Base-by-base conservation (phyloP, 2,113 vertebrate species). In the Brachyistius frenatus region DNA sequence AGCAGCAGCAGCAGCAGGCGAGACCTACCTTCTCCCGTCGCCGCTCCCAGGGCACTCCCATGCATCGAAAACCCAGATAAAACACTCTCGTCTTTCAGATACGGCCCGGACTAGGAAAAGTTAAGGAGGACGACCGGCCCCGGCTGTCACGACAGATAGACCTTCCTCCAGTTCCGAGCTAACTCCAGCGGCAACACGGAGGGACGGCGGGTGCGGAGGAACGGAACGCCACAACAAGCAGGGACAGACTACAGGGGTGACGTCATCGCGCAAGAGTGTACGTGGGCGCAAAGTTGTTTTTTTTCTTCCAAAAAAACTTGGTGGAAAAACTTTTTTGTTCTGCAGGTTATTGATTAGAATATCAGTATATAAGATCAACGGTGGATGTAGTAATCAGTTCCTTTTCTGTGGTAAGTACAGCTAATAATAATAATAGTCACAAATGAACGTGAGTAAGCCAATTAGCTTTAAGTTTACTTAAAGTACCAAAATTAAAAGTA, bases 1-100 rank as follows among this genome's bases (percentile, higher is more conserved):
- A 58, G 63, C 62, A 30, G 64, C 63, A 31, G 62, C 77, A 23
- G 70, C 54, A 4, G 35, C n/a, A 53, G 32, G 70, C 41, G n/a
- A 63, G 33, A 78, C 89, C 83, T 94, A 95, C 94, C 93, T 92
- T 93, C 91, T 91, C 88, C 90, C 87, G 86, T 93, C 86, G 65
- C 85, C 80, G 84, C 78, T 86, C 89, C 90, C 81, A 73, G 81
- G 86, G 62, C 85, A 87, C 93, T 94, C 93, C 93, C 91, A 90
- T 90, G 89, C 90, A 91, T 93, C 82, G 78, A 93, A 86, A 86
- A 86, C 55, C 65, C 71, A 53, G 57, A 56, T 9, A 41, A 79
- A 62, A 79, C 76, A 2, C 80, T 73, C 39, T 30, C n/a, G 77
- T 62, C 64, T 64, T 16, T 50, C 64, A 68, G 80, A 55, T 79